Base-by-base conservation (phyloP, 1,140 invertebrate genomes). In the Cyphomyrmex costatus region DNA sequence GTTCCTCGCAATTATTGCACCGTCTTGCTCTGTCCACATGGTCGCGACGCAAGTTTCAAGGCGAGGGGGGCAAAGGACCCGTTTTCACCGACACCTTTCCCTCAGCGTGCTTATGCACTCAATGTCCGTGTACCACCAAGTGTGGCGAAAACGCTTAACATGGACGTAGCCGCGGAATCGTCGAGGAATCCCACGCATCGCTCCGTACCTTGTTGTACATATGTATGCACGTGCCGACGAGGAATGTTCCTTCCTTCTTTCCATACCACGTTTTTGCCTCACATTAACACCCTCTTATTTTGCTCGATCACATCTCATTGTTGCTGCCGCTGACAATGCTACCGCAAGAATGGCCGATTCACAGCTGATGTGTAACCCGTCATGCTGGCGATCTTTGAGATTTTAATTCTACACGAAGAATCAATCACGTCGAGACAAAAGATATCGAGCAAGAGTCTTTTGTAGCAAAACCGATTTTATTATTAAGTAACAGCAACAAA, bases 221-320 rank as follows among this genome's bases (percentile, higher is more conserved):
- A 58, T 77, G 68, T 88, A 78, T 90, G 89, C 89, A 90, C 89
- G 89, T 74, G 68, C 79, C 30, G 58, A 33, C 80, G 76, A 51
- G 78, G 89, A 90, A 90, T 89, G 85, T 51, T 77, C 53, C 42
- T 49, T 60, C 70, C 60, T 42, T 60, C 77, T 68, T 73, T 33
- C 63, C 12, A 82, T 85, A 77, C 85, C 51, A 80, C 86, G 61
- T 90, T 79, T 89, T 68, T 87, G 49, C 65, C 65, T 71, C 65
- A 63, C 66, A n/a, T 53, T 82, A 86, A 86, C 78, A 85, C 42
- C 30, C 46, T 86, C 77, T 88, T 89, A 90, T 70, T 88, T 90
- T 90, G 88, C 88, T 90, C 89, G 85, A 87, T 65, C 85, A 88
- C 73, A n/a, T 79, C 46, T 79, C 66, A 88, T 79, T 90, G 78